Base-by-base conservation (phyloP, 2,113 vertebrate genomes). In the Monarcha castaneiventris region DNA sequence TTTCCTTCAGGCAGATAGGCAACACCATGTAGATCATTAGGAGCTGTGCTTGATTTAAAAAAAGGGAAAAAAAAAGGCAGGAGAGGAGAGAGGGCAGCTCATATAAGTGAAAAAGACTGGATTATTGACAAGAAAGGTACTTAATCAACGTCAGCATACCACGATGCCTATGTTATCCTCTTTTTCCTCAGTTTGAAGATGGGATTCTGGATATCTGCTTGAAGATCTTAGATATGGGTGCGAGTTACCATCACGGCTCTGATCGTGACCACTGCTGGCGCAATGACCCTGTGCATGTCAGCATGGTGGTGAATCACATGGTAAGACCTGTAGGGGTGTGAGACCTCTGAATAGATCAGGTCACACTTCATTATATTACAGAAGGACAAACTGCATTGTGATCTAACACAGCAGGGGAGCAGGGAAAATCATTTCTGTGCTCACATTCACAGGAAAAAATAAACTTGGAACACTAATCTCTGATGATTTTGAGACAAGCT, bases 141-240 rank as follows among this genome's bases (percentile, higher is more conserved):
- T 64, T 83, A 58, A 62, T 49, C 26, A 74, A 6, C 4, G 2
- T 39, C 29, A 76, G 37, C 76, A 68, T 76, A 72, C 6, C 13
- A 8, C 32, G 27, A 64, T 55, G 7, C 30, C 6, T 88, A 3
- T 67, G 25, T 81, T 81, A 64, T 43, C 13, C 17, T 81, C 23
- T 83, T 18, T 92, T 68, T 68, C 22, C 44, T 61, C 44, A 97
- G 95, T 97, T 95, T 95, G 96, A 97, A 95, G 96, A 97, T 17
- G 93, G 93, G 13, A 95, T 97, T 79, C 67, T 97, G 80, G 95
- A 96, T 68, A 96, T 96, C 59, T 97, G 96, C 71, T 90, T 97
- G 79, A 96, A 95, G 87, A 90, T 96, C 29, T 61, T 97, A 75
- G 95, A 96, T 39, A 95, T 94, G 72, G 97, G 91, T 75, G 94